Conservation (phyloP, 1,140 invertebrate genomes). For the Tenebrio molitor region DNA sequence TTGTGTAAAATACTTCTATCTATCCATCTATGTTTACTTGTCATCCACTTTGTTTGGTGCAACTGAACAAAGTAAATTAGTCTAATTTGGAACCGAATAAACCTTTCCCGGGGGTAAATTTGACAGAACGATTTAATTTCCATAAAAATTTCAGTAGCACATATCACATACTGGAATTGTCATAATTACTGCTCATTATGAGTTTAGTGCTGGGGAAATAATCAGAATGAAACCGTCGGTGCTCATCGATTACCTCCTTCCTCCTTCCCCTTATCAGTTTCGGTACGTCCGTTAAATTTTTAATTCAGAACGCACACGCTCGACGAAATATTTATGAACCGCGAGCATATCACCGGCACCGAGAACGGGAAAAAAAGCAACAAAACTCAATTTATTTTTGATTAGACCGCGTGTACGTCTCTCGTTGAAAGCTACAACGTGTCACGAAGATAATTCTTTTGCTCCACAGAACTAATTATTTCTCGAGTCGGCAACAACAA, state of each 20-base stretch:
- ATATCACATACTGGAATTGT: too few species aligned
- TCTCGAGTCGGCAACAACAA: slow-evolving; percentile 16
- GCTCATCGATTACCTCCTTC: not conserved
- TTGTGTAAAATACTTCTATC: too few species aligned
- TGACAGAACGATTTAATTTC: too few species aligned
- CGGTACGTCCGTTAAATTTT: not conserved
- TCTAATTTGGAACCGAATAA: too few species aligned
- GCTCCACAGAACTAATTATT: slow-evolving; percentile 31
- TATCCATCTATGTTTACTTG: too few species aligned
- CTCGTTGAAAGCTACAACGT: slow-evolving; percentile 8
- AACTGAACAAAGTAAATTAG: too few species aligned
- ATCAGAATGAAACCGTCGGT: not conserved
- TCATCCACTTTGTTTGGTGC: too few species aligned
- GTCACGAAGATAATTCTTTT: slow-evolving; percentile 28
- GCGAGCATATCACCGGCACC: not conserved
- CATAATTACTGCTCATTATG: too few species aligned
- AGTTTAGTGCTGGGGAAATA: not conserved
- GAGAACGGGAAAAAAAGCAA: not conserved
- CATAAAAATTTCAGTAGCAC: too few species aligned
- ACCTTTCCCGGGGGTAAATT: too few species aligned
- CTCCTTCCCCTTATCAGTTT: not conserved
- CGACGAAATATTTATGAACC: not conserved
- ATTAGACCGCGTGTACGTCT: slow-evolving; percentile 28
- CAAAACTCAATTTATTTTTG: slow-evolving; percentile 37
- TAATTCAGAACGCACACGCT: slow-evolving; percentile 9